These are phyloP conservation scores for Rhincodon typus DNA, from an alignment of 2,797 vertebrate genomes.

Conservation along the genomic window DNA sequence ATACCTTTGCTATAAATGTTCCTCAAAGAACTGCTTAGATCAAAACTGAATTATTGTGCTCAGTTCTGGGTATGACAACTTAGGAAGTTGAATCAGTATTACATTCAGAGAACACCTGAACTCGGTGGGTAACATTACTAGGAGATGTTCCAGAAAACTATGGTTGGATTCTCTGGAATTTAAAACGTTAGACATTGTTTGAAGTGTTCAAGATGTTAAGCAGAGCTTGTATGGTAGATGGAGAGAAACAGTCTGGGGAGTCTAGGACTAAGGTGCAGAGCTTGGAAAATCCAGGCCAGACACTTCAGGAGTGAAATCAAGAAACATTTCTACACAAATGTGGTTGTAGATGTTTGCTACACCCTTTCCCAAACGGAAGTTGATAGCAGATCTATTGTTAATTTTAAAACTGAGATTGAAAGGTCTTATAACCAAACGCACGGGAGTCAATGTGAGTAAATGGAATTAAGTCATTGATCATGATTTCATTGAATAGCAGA, in stretches of 20 bases:
- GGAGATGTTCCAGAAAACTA: neutral
- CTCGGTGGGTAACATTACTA: neutral
- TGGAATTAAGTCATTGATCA: neutral
- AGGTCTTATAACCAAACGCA: no score
- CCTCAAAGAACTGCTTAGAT: neutral
- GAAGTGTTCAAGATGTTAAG: neutral
- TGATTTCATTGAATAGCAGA: neutral
- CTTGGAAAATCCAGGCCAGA: neutral
- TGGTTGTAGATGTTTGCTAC: neutral
- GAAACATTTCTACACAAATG: neutral
- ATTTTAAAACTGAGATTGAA: no score
- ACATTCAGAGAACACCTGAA: neutral
- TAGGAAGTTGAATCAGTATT: neutral
- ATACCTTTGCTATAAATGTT: neutral
- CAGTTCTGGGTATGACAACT: neutral
- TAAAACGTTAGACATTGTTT: neutral
- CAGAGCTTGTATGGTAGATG: neutral
- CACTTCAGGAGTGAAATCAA: neutral
- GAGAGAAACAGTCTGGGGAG: neutral
- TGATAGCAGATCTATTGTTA: neutral
- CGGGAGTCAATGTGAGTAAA: neutral
- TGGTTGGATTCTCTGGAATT: neutral
- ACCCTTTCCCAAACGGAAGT: neutral
- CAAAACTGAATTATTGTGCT: neutral
- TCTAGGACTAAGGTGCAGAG: neutral